These are phyloP conservation scores for Thomomys bottae DNA, from an alignment of 2,113 vertebrate genomes.

Conservation along the genomic window DNA sequence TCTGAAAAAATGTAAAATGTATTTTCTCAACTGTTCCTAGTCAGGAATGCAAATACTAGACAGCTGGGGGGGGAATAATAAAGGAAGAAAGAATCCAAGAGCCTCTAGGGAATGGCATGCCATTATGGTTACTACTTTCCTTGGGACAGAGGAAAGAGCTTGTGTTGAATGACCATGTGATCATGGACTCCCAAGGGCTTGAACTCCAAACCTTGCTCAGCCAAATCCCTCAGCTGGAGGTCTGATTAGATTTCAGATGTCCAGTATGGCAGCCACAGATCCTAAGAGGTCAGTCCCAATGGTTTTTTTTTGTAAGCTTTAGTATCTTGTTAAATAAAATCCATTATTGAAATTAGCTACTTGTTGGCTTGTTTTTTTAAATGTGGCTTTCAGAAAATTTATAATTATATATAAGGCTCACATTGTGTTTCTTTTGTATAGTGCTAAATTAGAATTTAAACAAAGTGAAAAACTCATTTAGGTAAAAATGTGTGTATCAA, in stretches of 20 bases:
- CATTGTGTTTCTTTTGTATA: not conserved
- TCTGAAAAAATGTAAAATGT: conserved; percentile 9
- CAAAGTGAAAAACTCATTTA: not conserved
- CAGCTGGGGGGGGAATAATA: not conserved
- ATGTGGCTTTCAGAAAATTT: not conserved
- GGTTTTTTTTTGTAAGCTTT: conserved; percentile 21
- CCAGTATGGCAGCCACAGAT: not conserved
- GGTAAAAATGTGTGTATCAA: not conserved
- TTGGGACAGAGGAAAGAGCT: not conserved
- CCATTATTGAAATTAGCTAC: not conserved
- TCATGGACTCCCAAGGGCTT: not conserved
- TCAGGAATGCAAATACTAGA: not conserved
- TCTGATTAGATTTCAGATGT: not conserved
- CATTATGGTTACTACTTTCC: not conserved
- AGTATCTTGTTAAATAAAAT: conserved; percentile 1
- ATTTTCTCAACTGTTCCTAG: not conserved
- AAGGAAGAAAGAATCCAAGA: not conserved
- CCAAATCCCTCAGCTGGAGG: not conserved
- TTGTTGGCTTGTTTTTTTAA: conserved; percentile 9
- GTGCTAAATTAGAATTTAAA: not conserved
- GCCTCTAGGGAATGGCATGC: not conserved
- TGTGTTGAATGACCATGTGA: not conserved
- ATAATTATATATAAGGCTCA: not conserved
- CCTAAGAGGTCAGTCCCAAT: not conserved
- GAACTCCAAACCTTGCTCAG: not conserved